phyloP scores from a whole-genome alignment of 2,888 invertebrate species.

The Oegoconia quadripuncta region DNA sequence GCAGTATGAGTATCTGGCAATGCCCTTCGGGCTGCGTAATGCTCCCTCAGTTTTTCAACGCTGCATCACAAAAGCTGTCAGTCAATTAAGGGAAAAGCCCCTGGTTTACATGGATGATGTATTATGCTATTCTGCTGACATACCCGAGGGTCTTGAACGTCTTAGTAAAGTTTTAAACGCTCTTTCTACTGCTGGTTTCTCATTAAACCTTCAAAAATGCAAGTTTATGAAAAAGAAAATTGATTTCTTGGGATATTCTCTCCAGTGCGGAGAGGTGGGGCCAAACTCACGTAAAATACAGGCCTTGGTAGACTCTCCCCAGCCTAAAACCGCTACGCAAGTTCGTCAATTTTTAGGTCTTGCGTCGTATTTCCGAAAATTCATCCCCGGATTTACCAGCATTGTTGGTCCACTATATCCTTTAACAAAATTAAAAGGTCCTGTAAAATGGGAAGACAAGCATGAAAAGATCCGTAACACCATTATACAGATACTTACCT shows the following conservation, averaged over 20 bases:
- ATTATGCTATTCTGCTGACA: background rate
- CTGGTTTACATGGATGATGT: conserved; percentile 7
- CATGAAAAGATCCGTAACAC: conserved; percentile 23
- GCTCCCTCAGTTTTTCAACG: conserved; percentile 17
- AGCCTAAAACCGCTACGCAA: conserved; percentile 24
- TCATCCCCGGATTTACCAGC: conserved; percentile 23
- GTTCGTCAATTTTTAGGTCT: conserved; percentile 25
- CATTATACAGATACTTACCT: conserved; percentile 17
- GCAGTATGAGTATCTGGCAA: conserved; percentile 14
- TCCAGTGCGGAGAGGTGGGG: conserved; percentile 16
- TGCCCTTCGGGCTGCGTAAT: conserved; percentile 20
- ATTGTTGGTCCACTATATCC: conserved; percentile 21
- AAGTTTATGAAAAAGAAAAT: background rate
- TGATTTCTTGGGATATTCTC: background rate
- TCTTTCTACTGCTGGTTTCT: conserved; percentile 20
- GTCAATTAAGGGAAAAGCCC: conserved; percentile 8
- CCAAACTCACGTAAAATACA: conserved; percentile 25
- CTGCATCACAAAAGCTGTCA: conserved; percentile 16
- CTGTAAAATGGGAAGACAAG: conserved; percentile 16
- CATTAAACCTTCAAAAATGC: conserved; percentile 17
- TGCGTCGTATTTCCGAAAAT: conserved; percentile 19
- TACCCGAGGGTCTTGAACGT: conserved; percentile 2
- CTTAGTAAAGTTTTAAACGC: background rate
- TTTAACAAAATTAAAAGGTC: conserved; percentile 19
- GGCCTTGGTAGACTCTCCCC: conserved; percentile 13